Evolutionary conservation across 1,140 invertebrate species (phyloP).

Genomic region (Cydia pomonella): DNA sequence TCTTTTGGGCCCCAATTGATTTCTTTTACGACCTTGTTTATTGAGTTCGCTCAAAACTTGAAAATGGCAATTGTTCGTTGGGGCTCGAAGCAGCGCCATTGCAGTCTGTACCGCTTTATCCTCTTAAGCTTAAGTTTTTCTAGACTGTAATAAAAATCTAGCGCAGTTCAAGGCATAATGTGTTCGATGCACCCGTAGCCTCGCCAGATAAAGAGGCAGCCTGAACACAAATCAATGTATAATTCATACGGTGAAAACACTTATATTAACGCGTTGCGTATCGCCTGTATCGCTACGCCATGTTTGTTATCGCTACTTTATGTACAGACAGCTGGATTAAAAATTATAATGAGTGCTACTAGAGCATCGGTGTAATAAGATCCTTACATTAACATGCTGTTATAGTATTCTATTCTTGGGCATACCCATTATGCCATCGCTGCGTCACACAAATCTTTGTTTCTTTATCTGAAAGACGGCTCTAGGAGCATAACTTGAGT

Average conservation of each 20-base stretch:
- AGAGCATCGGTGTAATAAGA: slow-evolving; percentile 40
- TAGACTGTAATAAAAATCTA: slow-evolving; percentile 46
- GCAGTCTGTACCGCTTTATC: slow-evolving; percentile 9
- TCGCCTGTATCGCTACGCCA: slow-evolving; percentile 44
- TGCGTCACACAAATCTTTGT: slow-evolving; percentile 23
- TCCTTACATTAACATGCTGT: slow-evolving; percentile 29
- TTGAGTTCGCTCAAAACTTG: slow-evolving; percentile 69
- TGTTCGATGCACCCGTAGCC: slow-evolving; percentile 47
- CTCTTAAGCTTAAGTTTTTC: slow-evolving; percentile 38
- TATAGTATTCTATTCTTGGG: slow-evolving; percentile 23
- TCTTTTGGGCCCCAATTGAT: slow-evolving; percentile 76
- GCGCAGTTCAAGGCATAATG: slow-evolving; percentile 43
- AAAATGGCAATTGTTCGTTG: slow-evolving; percentile 63
- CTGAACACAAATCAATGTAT: slow-evolving; percentile 50
- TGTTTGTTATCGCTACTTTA: slow-evolving; percentile 51
- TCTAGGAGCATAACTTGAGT: background rate
- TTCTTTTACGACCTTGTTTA: slow-evolving; percentile 79
- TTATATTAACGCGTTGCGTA: slow-evolving; percentile 55
- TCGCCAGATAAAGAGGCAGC: slow-evolving; percentile 43
- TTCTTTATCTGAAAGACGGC: slow-evolving; percentile 19
- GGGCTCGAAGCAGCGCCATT: background rate
- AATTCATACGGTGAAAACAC: slow-evolving; percentile 57
- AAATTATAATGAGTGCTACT: slow-evolving; percentile 51
- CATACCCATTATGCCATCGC: slow-evolving; percentile 20
- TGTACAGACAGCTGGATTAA: slow-evolving; percentile 47